A percentile compares a stretch with the other conserved stretches of the same genome.
Conservation (phyloP, 2,888 invertebrate genomes). For the Micoletzkya japonica region DNA sequence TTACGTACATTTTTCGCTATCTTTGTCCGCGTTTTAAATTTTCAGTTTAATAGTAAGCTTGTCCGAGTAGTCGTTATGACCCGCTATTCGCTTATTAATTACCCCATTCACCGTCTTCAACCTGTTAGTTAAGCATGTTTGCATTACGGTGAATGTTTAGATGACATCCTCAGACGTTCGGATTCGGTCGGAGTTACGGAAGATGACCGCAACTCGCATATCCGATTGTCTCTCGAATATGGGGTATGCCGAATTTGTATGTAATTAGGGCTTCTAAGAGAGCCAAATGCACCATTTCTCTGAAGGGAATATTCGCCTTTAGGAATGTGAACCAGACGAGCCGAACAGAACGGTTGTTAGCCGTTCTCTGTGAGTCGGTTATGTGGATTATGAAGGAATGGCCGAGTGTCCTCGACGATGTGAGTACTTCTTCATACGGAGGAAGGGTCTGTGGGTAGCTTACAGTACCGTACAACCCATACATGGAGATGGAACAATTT, state of each 20-base stretch:
- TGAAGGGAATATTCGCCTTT: too few relatives aligned
- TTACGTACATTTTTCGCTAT: background rate
- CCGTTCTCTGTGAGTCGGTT: conserved; percentile 16
- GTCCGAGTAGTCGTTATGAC: too few relatives aligned
- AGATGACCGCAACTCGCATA: conserved; percentile 1
- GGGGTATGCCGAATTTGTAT: too few relatives aligned
- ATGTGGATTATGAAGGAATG: conserved; percentile 28
- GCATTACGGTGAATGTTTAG: background rate
- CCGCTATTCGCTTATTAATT: background rate
- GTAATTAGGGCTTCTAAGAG: too few relatives aligned
- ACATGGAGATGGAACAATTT: too few relatives aligned
- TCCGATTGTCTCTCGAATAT: too few relatives aligned
- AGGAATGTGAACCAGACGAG: too few relatives aligned
- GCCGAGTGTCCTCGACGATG: conserved; percentile 20
- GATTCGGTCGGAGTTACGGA: background rate
- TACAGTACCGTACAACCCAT: too few relatives aligned
- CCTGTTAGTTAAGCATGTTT: background rate
- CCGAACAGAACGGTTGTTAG: conserved; percentile 11
- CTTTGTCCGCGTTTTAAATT: background rate
- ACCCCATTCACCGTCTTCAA: too few relatives aligned
- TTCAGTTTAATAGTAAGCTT: background rate
- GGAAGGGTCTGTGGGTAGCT: too few relatives aligned
- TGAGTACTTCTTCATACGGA: background rate
- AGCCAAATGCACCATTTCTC: too few relatives aligned
- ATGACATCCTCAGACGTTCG: background rate